phyloP scores from a whole-genome alignment of 2,113 vertebrate genomes.

The Sinocyclocheilus anophthalmus region DNA sequence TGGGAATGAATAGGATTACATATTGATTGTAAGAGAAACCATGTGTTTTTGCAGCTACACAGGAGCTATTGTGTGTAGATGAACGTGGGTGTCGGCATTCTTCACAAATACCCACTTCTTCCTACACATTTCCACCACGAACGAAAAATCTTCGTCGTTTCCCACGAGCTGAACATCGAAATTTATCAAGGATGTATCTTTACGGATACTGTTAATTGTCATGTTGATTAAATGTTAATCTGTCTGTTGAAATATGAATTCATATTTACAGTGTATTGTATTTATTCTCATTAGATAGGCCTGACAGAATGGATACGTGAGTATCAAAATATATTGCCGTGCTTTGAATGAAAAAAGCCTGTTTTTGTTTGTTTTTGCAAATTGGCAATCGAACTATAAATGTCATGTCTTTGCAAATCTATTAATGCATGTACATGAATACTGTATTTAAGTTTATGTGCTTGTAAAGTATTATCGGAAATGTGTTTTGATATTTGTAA shows the following conservation, averaged over 20 bases:
- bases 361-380: background rate
- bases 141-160: conserved; percentile 34
- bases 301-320: background rate
- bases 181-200: conserved; percentile 6
- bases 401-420: background rate
- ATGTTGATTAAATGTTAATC: background rate
- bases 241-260: background rate
- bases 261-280: background rate
- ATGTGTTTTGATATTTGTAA: background rate
- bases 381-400: background rate
- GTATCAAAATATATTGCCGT: conserved; percentile 11
- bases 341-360: background rate
- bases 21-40: conserved; percentile 56
- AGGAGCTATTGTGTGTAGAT: conserved; percentile 83
- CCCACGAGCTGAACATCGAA: conserved; percentile 39
- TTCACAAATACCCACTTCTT: conserved; percentile 69
- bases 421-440: background rate
- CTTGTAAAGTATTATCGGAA: background rate
- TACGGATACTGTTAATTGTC: background rate
- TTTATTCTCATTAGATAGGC: conserved; percentile 8
- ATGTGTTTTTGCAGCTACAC: conserved; percentile 63
- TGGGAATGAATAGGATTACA: conserved; percentile 53
- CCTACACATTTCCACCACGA: conserved; percentile 58
- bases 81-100: conserved; percentile 93
- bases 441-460: background rate